These are phyloP conservation scores for Pollicipes pollicipes DNA, from an alignment of 1,140 invertebrate genomes.

Conservation along the genomic window DNA sequence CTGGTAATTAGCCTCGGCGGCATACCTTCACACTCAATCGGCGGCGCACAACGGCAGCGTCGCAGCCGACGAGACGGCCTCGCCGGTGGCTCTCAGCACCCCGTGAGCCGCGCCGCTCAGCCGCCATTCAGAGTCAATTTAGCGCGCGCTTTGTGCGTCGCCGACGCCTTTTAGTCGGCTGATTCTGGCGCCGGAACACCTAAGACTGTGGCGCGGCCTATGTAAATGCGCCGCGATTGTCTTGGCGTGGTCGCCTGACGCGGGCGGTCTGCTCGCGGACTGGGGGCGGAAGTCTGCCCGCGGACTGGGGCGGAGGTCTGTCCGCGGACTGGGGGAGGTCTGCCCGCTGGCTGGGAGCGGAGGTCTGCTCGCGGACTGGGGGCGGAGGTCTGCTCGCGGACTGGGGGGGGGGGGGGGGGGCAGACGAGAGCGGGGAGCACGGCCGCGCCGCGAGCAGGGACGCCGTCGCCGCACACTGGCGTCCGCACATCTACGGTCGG, in stretches of 20 bases:
- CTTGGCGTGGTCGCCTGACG: slow-evolving; percentile 1
- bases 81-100: background rate
- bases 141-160: background rate
- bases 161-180: background rate
- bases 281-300: background rate
- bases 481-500: too few species aligned
- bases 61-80: background rate
- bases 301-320: background rate
- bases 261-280: too few species aligned
- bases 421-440: too few species aligned
- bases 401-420: too few species aligned
- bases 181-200: background rate
- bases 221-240: slow-evolving; percentile 11
- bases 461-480: too few species aligned
- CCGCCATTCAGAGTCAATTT: background rate
- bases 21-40: slow-evolving; percentile 10
- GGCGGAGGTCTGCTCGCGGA: too few species aligned
- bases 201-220: background rate
- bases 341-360: too few species aligned
- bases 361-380: too few species aligned
- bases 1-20: background rate
- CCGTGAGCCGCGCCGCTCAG: too few species aligned
- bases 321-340: background rate
- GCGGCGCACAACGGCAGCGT: slow-evolving; percentile 6
- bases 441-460: too few species aligned